Evolutionary conservation across 2,113 vertebrate genomes (phyloP), one percentile per base, ranked within the genome.

Genomic region (Delphinapterus leucas): DNA sequence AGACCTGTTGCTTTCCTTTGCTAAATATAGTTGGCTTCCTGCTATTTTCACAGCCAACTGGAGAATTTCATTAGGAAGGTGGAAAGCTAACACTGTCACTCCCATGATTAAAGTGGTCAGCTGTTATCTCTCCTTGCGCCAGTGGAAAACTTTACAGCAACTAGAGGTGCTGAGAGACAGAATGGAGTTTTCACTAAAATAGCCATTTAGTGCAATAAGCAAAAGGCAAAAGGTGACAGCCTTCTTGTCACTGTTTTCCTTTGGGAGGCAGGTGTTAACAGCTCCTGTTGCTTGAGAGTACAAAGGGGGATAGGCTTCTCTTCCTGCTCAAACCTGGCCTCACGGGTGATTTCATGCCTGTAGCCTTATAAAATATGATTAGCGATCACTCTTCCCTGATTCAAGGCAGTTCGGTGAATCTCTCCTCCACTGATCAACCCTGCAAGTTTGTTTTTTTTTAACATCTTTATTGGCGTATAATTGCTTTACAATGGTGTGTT

Each of bases 41-140:
- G 95, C 95, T 96, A 49, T 80, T 95, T 96, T 96, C 98, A 93
- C 97, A 97, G 88, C 47, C 7, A n/a, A 90, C 74, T 92, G 97
- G 96, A 97, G 96, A 97, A 97, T 97, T 98, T 98, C 97, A 97
- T 97, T 96, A 97, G 80, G 92, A 95, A 96, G 95, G 94, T 97
- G 88, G 97, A 98, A 98, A 98, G 90, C 95, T 97, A 95, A 96
- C 93, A 95, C 92, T 47, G 55, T 96, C 96, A 85, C 89, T 77
- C 82, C 68, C 71, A 96, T 98, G 97, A 97, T 83, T 93, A 96
- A 97, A 89, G 77, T 5, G 18, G 92, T 98, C 97, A 98, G 96
- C 96, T 98, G 98, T 96, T 97, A 94, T 49, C 61, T 77, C 90
- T 96, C 60, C 83, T 97, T 68, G 76, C 61, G 95, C 47, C 93